phyloP scores from a whole-genome alignment of 2,888 invertebrate genomes.

The Anthophora plumipes region DNA sequence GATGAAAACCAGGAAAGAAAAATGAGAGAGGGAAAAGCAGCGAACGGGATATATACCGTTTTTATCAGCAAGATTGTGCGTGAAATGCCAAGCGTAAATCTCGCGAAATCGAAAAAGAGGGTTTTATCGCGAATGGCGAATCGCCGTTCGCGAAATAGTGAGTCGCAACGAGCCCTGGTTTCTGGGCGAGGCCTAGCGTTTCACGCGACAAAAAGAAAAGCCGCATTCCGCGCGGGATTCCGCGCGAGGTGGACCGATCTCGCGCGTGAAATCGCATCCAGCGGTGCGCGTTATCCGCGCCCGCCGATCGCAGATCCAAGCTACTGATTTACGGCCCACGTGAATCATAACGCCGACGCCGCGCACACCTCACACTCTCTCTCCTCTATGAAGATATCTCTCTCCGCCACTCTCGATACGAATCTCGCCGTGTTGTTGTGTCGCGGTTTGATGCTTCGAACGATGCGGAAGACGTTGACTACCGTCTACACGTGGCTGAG shows the following conservation, averaged over 20 bases:
- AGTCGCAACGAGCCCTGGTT: constrained; percentile 19
- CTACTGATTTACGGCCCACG: constrained; percentile 62
- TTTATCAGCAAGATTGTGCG: too few relatives aligned
- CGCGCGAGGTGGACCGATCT: constrained; percentile 67
- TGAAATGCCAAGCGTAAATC: not conserved
- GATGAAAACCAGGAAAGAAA: too few relatives aligned
- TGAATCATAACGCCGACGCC: constrained; percentile 58
- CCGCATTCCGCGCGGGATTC: constrained; percentile 68
- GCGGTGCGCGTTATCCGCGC: constrained; percentile 60
- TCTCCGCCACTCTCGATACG: constrained; percentile 16
- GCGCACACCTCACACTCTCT: not conserved
- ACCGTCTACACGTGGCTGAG: not conserved
- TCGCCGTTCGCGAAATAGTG: constrained; percentile 40
- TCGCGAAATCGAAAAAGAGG: constrained; percentile 4
- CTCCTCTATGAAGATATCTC: constrained; percentile 56
- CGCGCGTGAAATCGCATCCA: constrained; percentile 71
- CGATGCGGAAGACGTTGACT: not conserved
- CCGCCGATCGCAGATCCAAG: constrained; percentile 54
- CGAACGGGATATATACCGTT: too few relatives aligned
- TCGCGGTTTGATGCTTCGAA: not conserved
- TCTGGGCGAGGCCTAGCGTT: constrained; percentile 65
- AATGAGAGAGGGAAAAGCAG: too few relatives aligned
- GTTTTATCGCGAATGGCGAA: constrained; percentile 38
- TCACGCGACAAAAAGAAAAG: constrained; percentile 62
- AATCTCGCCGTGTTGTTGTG: constrained; percentile 19